These are phyloP conservation scores for Tiphia femorata DNA, from an alignment of 2,888 invertebrate species.

Conservation along the genomic window DNA sequence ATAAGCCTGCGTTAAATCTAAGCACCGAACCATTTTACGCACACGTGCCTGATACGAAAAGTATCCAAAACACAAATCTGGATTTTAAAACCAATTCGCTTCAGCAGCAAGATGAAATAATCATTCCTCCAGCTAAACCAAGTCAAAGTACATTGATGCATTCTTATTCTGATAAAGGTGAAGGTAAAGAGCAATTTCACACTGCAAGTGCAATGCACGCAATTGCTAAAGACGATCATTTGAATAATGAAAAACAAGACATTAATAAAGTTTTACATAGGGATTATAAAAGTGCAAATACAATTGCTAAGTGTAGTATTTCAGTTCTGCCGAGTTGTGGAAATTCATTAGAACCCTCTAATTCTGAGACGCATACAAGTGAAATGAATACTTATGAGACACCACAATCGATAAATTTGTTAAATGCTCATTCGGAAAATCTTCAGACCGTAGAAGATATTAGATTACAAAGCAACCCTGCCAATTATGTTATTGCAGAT, in stretches of 20 bases:
- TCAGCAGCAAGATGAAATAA: too few species aligned
- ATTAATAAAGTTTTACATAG: not conserved
- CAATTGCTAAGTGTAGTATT: not conserved
- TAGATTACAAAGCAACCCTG: not conserved
- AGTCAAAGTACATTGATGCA: too few species aligned
- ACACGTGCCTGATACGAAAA: not conserved
- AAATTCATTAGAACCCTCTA: constrained; percentile 2
- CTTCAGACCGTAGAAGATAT: not conserved
- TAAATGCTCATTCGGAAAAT: not conserved
- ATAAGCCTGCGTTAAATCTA: not conserved
- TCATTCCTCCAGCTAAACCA: not conserved
- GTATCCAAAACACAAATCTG: not conserved
- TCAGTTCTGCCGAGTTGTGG: not conserved
- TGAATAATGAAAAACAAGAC: not conserved
- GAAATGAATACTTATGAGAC: too few species aligned
- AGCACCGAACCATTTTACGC: not conserved
- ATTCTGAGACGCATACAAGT: constrained; percentile 3
- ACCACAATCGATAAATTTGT: too few species aligned
- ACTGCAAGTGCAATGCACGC: not conserved
- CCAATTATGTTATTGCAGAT: constrained; percentile 31
- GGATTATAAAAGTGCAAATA: not conserved
- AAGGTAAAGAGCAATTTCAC: not conserved
- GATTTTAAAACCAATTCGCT: constrained; percentile 7
- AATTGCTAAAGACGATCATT: not conserved
- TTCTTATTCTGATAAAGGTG: too few species aligned